Evolutionary conservation across 2,888 invertebrate species (phyloP).

Genomic region (Microplitis manilae): DNA sequence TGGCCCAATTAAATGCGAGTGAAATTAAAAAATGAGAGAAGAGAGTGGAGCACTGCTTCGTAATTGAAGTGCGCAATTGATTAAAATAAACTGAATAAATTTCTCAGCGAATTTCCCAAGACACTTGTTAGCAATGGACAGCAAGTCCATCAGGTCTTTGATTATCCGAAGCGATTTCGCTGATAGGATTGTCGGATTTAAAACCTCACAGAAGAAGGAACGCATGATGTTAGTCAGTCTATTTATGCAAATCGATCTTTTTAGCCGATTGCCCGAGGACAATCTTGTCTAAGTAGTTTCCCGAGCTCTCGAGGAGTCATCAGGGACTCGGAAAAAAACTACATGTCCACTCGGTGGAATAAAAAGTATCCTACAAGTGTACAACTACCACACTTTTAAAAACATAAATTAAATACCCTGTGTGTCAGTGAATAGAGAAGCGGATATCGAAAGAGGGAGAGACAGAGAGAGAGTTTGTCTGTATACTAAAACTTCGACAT

Average conservation of each 20-base stretch:
- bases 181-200: neutral
- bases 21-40: too few species aligned
- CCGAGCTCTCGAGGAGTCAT: conserved; percentile 12
- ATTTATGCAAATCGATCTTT: conserved; percentile 36
- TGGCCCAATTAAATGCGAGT: too few species aligned
- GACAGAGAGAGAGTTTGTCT: neutral
- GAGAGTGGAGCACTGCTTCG: too few species aligned
- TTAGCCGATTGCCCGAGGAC: conserved; percentile 39
- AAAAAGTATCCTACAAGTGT: neutral
- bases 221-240: neutral
- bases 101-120: neutral
- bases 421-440: neutral
- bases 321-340: neutral
- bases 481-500: conserved; percentile 33
- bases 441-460: neutral
- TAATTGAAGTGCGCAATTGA: too few species aligned
- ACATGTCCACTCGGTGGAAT: neutral
- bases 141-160: neutral
- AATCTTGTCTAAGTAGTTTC: conserved; percentile 42
- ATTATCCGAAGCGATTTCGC: conserved; percentile 8
- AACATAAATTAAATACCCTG: neutral
- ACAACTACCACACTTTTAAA: neutral
- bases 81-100: neutral
- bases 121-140: neutral
- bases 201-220: neutral